These are phyloP conservation scores for Lutraria rhynchaena DNA, from an alignment of 1,140 invertebrate genomes.

Conservation along the genomic window DNA sequence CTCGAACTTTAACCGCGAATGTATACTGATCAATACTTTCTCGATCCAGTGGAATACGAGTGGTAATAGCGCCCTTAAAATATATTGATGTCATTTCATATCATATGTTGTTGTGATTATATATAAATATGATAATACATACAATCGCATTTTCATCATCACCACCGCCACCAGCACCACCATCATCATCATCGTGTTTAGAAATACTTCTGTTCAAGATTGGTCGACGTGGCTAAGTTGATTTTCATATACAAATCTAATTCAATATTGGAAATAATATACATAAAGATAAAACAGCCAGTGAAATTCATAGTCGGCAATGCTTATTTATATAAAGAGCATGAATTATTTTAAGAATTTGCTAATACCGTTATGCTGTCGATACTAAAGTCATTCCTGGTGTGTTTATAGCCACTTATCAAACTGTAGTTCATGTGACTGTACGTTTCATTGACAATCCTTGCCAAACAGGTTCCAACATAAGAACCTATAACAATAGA, in stretches of 20 bases:
- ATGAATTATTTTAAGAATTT: too few species aligned
- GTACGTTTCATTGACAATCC: conserved; percentile 59
- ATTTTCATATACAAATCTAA: too few species aligned
- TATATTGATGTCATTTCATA: not conserved
- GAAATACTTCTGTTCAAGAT: not conserved
- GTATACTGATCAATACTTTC: conserved; percentile 92
- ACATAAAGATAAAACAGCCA: too few species aligned
- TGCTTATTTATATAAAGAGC: too few species aligned
- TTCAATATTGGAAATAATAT: too few species aligned
- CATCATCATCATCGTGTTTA: not conserved
- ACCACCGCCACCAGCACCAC: not conserved
- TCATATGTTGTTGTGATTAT: not conserved
- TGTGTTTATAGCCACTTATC: conserved; percentile 25
- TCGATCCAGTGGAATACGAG: conserved; percentile 92
- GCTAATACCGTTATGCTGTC: conserved; percentile 11
- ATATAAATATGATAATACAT: not conserved
- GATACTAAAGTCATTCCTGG: conserved; percentile 39
- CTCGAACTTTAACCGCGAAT: conserved; percentile 94
- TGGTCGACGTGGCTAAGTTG: too few species aligned
- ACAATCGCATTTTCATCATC: not conserved
- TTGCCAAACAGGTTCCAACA: conserved; percentile 53
- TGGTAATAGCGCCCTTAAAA: conserved; percentile 80
- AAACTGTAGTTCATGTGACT: conserved; percentile 56
- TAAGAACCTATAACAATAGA: conserved; percentile 39
- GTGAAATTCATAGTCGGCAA: conserved; percentile 7